These are phyloP conservation scores for Crambe crambe DNA, from an alignment of 37 sponge, comb jelly and placozoan genomes.

Conservation along the genomic window DNA sequence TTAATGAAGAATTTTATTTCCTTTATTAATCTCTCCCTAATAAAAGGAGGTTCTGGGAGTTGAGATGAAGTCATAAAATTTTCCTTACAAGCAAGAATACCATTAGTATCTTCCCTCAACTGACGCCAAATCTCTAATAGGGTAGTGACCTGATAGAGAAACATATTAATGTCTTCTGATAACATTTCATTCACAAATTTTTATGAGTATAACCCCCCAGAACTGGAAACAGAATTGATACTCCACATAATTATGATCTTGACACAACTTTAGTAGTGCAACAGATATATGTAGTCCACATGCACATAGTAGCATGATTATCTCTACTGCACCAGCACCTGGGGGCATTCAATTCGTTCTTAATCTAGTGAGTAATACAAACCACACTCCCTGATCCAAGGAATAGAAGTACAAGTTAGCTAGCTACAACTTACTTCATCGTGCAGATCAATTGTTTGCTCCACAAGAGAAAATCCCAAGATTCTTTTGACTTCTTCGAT, in stretches of 20 bases:
- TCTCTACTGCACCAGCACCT: no score
- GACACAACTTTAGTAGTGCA: background rate
- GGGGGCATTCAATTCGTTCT: no score
- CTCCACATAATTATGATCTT: constrained; percentile 11
- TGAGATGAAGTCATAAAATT: background rate
- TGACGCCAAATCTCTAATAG: constrained; percentile 63
- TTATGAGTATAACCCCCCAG: background rate
- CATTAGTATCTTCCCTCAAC: constrained; percentile 35
- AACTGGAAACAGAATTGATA: background rate
- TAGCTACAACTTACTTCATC: constrained; percentile 69
- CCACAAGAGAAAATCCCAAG: constrained; percentile 65
- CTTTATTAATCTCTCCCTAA: constrained; percentile 62
- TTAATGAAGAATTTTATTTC: constrained; percentile 68
- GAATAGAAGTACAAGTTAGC: no score
- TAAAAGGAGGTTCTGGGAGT: constrained; percentile 65
- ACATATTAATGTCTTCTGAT: background rate
- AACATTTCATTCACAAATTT: background rate
- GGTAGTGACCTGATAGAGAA: constrained; percentile 34
- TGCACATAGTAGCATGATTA: no score
- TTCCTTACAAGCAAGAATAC: background rate
- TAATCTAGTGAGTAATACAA: no score
- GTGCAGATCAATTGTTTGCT: constrained; percentile 61
- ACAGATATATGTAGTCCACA: no score
- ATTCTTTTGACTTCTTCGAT: constrained; percentile 52
- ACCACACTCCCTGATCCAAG: no score